Evolutionary conservation across 2,888 invertebrate species (phyloP), one percentile per base, ranked within the genome.

Genomic region (Strigamia crassipes): DNA sequence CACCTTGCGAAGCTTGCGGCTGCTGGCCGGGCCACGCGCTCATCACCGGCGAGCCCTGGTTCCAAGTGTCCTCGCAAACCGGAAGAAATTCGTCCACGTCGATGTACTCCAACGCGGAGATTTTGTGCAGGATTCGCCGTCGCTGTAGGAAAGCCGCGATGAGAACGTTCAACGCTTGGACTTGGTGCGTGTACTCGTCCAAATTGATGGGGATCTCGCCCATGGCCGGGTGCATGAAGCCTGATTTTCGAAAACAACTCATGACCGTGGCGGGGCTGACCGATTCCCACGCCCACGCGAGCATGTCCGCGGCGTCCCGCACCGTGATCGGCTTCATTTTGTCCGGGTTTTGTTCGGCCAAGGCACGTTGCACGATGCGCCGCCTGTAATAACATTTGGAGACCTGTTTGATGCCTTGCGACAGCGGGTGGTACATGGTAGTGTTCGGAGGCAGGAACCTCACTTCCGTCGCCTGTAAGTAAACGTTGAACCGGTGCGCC

Each of bases 251-350:
- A 41, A 81, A 81, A 77, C 81, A 81, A n/a, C 78, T 81, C 77
- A 81, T 81, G 73, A 81, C 41, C 1, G 81, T 81, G 21, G 73
- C 81, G 9, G 77, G 77, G 13, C 41, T 81, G 10, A 81, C 81
- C 12, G 81, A 81, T 31, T 81, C 78, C 81, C 81, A 81, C 12
- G 81, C 81, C 81, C 81, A 81, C 9, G 78, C 78, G 21, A 81
- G 21, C 78, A 78, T 81, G 77, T 78, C 81, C 6, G 78, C 81
- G 4, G 77, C 78, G 27, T 78, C 81, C 12, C 81, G 5, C 2
- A 77, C 81, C 3, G 78, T 78, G n/a, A 81, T 81, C n/a, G 46
- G 23, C 42, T 77, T 81, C 21, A 77, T 15, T 77, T 81, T 77
- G 41, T 81, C 81, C 42, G 81, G 73, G 23, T 81, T 81, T 6